Percentiles rank a stretch among this genome's conserved stretches.
These are phyloP conservation scores for Alectoris magna DNA, from an alignment of 2,797 vertebrate genomes.

Conservation along the genomic window DNA sequence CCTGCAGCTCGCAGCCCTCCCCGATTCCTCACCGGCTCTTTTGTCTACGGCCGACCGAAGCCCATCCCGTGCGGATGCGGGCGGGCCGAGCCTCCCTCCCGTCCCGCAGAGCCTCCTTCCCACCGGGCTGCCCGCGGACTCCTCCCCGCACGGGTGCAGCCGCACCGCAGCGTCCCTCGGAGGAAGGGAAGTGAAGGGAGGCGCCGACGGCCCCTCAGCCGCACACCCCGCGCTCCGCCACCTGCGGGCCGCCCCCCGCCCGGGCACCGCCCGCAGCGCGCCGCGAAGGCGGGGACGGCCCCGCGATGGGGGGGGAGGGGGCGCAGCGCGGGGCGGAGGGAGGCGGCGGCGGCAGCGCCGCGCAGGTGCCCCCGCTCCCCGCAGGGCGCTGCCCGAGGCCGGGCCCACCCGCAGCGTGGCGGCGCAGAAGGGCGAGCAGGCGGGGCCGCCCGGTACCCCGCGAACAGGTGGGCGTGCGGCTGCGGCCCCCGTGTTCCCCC, in stretches of 20 bases:
- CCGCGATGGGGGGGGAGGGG: too few species aligned
- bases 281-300: too few species aligned
- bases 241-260: too few species aligned
- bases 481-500: too few species aligned
- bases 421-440: neutral
- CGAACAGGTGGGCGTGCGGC: too few species aligned
- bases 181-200: neutral
- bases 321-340: too few species aligned
- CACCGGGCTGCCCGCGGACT: accelerated
- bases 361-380: too few species aligned
- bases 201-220: slow-evolving; percentile 14
- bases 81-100: neutral
- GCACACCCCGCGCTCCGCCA: neutral
- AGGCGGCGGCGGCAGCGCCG: too few species aligned
- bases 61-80: accelerated
- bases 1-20: neutral
- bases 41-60: neutral
- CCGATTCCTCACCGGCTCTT: neutral
- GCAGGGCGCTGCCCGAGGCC: too few species aligned
- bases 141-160: neutral
- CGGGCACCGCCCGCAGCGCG: too few species aligned
- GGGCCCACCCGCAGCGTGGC: too few species aligned
- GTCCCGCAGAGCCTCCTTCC: neutral
- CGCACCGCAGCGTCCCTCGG: neutral
- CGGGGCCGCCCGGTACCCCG: too few species aligned